phyloP scores from a whole-genome alignment of 2,797 vertebrate species.

The Microhierax caerulescens region DNA sequence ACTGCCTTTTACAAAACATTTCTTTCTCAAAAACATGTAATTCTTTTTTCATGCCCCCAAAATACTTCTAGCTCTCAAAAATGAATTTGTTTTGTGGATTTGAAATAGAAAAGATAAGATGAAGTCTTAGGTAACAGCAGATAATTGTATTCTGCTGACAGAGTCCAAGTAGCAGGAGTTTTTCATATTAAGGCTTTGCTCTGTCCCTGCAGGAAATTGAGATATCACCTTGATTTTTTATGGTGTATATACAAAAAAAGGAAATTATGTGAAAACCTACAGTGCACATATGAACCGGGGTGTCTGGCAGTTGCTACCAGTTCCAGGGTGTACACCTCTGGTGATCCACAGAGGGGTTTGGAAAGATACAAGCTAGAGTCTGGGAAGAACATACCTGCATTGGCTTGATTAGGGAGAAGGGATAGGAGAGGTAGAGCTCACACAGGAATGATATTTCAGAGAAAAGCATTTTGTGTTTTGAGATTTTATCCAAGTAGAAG shows the following conservation, averaged over 20 bases:
- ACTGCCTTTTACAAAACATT: neutral
- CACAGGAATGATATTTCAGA: neutral
- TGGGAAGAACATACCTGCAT: neutral
- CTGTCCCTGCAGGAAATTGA: neutral
- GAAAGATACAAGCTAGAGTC: neutral
- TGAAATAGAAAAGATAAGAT: neutral
- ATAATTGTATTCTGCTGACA: neutral
- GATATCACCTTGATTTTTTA: neutral
- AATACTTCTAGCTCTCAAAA: neutral
- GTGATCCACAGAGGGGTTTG: neutral
- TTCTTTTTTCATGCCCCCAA: fast-evolving
- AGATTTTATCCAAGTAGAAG: neutral
- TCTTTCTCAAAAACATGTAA: neutral
- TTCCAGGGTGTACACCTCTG: neutral
- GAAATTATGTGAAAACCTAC: neutral
- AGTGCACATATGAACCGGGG: neutral
- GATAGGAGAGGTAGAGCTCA: neutral
- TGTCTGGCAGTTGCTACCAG: neutral
- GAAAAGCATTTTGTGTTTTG: neutral
- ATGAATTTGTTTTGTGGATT: neutral
- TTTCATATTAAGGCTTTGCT: neutral
- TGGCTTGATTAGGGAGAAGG: neutral
- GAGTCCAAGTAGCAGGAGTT: neutral
- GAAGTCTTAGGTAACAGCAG: neutral
- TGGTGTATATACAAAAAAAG: neutral